phyloP scores from a whole-genome alignment of 2,113 vertebrate genomes.

The Seriola aureovittata region DNA sequence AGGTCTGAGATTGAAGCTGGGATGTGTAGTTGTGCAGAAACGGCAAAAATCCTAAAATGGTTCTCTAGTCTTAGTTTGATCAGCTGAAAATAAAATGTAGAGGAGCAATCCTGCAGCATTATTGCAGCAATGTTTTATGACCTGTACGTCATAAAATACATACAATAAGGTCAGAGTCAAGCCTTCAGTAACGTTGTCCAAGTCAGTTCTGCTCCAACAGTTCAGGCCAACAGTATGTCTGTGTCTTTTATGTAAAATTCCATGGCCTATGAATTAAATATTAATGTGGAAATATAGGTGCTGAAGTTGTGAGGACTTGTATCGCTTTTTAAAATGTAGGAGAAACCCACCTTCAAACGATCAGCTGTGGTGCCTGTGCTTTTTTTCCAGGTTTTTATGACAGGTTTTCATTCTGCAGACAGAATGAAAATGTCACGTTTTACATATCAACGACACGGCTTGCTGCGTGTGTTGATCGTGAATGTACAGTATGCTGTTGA shows the following conservation, averaged over 20 bases:
- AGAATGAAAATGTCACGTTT: neutral
- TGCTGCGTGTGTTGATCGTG: constrained; percentile 48
- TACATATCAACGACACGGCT: constrained; percentile 19
- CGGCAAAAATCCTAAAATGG: neutral
- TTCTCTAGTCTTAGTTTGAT: constrained; percentile 29
- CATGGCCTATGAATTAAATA: neutral
- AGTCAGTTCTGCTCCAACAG: neutral
- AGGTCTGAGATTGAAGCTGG: constrained; percentile 15
- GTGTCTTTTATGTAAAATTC: neutral
- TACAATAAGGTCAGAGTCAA: neutral
- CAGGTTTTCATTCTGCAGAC: neutral
- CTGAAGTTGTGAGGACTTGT: neutral
- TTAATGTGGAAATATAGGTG: neutral
- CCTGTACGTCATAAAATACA: neutral
- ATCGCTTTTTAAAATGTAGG: neutral
- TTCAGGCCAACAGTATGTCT: neutral
- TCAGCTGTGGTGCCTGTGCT: neutral
- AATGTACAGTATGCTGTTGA: constrained; percentile 26
- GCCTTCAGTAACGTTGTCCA: no score
- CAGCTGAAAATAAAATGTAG: neutral
- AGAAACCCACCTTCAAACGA: neutral
- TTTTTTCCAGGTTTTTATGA: neutral
- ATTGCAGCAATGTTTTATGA: neutral
- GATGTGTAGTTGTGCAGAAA: constrained; percentile 8
- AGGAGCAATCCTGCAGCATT: neutral